phyloP scores from a whole-genome alignment of 1,140 invertebrate species.

The Heliothis subflexa region DNA sequence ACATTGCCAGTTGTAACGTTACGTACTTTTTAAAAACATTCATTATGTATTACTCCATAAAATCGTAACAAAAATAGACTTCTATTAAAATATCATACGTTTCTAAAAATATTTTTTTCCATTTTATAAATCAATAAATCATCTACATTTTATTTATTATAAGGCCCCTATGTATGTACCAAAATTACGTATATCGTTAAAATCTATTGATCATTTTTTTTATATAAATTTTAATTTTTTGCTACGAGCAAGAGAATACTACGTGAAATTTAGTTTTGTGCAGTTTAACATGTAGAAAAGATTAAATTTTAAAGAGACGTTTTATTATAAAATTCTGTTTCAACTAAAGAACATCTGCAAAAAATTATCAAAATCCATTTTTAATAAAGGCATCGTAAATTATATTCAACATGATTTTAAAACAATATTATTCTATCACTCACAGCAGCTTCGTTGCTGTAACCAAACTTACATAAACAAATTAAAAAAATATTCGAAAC shows the following conservation, averaged over 20 bases:
- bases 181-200: constrained; percentile 75
- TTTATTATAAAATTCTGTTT: not conserved
- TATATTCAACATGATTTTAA: constrained; percentile 34
- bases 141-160: constrained; percentile 58
- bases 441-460: constrained; percentile 73
- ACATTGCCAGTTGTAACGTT: constrained; percentile 22
- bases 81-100: constrained; percentile 73
- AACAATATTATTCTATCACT: constrained; percentile 53
- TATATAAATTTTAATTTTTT: constrained; percentile 45
- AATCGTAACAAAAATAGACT: constrained; percentile 84
- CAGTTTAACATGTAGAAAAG: not conserved
- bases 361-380: constrained; percentile 23
- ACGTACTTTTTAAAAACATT: constrained; percentile 62
- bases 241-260: constrained; percentile 65
- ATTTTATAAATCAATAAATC: constrained; percentile 68
- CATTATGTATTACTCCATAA: constrained; percentile 69
- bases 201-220: constrained; percentile 49
- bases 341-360: constrained; percentile 17
- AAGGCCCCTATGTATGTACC: constrained; percentile 80
- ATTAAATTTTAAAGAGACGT: not conserved
- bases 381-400: constrained; percentile 38
- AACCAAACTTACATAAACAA: constrained; percentile 70
- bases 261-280: constrained; percentile 3
- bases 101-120: constrained; percentile 76
- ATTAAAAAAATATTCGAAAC: constrained; percentile 79